phyloP scores from a whole-genome alignment of 1,140 invertebrate species.

The fruit fly (Drosophila melanogaster) region DNA sequence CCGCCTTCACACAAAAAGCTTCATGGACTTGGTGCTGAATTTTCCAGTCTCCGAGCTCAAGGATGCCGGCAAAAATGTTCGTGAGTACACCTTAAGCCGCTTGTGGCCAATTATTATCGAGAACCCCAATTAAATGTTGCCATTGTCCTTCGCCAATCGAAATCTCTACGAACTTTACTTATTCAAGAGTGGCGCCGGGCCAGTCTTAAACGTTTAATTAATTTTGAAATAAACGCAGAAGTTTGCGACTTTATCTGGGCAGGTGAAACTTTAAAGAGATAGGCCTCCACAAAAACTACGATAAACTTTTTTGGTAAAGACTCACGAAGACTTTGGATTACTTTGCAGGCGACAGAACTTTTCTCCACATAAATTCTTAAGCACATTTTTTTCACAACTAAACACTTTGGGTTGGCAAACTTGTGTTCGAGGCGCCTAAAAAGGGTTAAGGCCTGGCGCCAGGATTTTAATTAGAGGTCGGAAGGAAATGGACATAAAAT shows the following conservation, averaged over 20 bases:
- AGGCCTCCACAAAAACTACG: conserved; percentile 36
- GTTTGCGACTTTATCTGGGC: conserved; percentile 46
- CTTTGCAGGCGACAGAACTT: conserved; percentile 47
- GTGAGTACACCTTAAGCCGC: conserved; percentile 26
- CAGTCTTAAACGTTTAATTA: conserved; percentile 53
- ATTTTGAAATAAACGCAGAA: conserved; percentile 57
- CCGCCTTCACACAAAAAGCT: conserved; percentile 4
- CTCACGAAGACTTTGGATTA: conserved; percentile 36
- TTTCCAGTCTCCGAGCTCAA: conserved; percentile 3
- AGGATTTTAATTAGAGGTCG: conserved; percentile 47
- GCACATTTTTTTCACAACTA: conserved; percentile 52
- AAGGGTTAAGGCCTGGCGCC: conserved; percentile 24
- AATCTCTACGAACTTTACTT: conserved; percentile 36
- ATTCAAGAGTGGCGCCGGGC: conserved; percentile 17
- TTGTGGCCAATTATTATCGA: conserved; percentile 57
- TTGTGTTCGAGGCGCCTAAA: conserved; percentile 36
- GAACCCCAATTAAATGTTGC: conserved; percentile 51
- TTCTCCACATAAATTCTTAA: conserved; percentile 33
- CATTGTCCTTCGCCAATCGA: conserved; percentile 36
- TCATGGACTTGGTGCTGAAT: conserved; percentile 10
- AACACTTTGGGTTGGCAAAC: conserved; percentile 35
- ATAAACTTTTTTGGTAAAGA: conserved; percentile 42
- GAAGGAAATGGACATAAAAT: conserved; percentile 26
- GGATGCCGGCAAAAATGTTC: not conserved
- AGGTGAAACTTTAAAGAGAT: conserved; percentile 56